Evolutionary conservation across 2,888 invertebrate genomes (phyloP), one percentile per base, ranked within the genome.

Genomic region (Coenonympha arcania): DNA sequence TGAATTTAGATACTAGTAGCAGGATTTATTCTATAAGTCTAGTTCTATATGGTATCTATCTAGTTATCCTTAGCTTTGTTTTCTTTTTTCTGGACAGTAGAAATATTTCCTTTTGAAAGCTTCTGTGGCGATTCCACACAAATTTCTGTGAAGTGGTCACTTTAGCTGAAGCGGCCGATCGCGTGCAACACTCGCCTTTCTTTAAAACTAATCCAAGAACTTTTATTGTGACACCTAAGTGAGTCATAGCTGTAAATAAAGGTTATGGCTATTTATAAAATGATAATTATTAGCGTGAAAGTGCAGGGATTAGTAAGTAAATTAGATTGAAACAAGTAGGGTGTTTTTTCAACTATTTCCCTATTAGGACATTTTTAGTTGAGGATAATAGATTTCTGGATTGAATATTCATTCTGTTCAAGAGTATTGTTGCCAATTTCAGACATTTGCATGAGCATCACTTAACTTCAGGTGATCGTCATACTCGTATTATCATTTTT

Each of bases 171-270:
- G 37, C 42, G 52, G 48, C 42, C 48, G 63, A 49, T 81, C 67
- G 83, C 83, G 84, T 83, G 84, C 69, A 18, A 4, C 55, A 37
- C 43, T 46, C 40, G 65, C 68, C 65, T 73, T 71, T 71, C 69
- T 71, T 75, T 73, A 69, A 70, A 66, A 71, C 66, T 73, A 74
- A 78, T 74, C 73, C 68, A 54, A 53, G 61, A 59, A 63, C 62
- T 66, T 73, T 73, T 73, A 73, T 73, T 73, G 71, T 71, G 70
- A 69, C 68, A 66, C 70, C 68, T 59, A 57, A 62, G 57, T 63
- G 59, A 62, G 61, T 57, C 58, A 60, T 63, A 53, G 66, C 13
- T 43, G 26, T 39, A 28, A 42, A 48, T 36, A 42, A 48, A 48
- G 40, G 22, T 41, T 37, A 37, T 16, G 40, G 36, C n/a, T n/a